Conservation (phyloP, 2,797 vertebrate species). For the Rachycentron canadum region DNA sequence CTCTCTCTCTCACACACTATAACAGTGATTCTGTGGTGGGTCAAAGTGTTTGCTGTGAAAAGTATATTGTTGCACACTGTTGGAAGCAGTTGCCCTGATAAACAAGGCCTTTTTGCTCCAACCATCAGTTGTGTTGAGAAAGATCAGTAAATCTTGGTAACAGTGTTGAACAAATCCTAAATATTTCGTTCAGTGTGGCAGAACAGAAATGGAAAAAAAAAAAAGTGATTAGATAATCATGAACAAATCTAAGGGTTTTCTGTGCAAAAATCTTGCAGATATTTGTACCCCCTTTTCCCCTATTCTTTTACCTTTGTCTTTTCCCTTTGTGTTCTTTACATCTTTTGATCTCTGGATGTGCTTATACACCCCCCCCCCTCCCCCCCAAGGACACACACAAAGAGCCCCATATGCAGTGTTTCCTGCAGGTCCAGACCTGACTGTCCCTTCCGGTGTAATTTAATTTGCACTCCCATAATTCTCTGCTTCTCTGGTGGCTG, state of each 20-base stretch:
- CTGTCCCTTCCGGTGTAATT: slow-evolving; percentile 88
- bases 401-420: slow-evolving; percentile 75
- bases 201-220: too few relatives aligned
- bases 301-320: not conserved
- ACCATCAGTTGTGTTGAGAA: not conserved
- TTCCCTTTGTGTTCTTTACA: slow-evolving; percentile 14
- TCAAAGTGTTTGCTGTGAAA: slow-evolving; percentile 7
- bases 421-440: slow-evolving; percentile 88
- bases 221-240: too few relatives aligned
- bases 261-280: not conserved
- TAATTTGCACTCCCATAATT: slow-evolving; percentile 88
- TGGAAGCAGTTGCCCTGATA: not conserved
- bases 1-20: too few relatives aligned
- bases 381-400: too few relatives aligned
- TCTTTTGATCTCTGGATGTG: slow-evolving; percentile 43
- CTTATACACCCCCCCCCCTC: too few relatives aligned
- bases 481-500: slow-evolving; percentile 83
- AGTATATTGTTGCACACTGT: not conserved
- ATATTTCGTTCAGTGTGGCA: not conserved
- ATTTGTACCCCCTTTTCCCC: not conserved
- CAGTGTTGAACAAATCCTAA: not conserved
- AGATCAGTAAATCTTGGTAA: not conserved
- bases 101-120: too few relatives aligned
- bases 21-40: too few relatives aligned
- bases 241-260: not conserved